Conservation (phyloP, 2,113 vertebrate species). For the Oriolus oriolus region DNA sequence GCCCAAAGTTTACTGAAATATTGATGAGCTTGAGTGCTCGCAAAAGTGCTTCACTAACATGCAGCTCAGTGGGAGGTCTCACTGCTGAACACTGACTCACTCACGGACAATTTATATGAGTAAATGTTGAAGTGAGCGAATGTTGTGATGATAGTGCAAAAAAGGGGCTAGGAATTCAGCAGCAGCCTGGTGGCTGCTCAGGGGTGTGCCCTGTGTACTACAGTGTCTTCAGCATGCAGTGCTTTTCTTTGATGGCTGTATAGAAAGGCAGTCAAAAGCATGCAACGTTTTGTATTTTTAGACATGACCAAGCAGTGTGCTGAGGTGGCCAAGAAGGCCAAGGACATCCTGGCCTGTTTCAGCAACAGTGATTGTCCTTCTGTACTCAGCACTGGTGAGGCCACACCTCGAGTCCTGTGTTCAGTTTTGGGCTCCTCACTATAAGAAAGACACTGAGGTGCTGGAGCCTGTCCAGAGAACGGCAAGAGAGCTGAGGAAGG, state of each 20-base stretch:
- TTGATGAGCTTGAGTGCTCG: not conserved
- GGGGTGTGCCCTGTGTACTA: not conserved
- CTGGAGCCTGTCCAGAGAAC: not conserved
- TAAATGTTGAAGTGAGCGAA: not conserved
- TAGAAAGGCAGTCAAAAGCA: not conserved
- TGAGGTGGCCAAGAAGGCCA: not conserved
- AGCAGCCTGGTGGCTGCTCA: not conserved
- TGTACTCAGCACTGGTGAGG: not conserved
- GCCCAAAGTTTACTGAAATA: not conserved
- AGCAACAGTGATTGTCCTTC: not conserved
- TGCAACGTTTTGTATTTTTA: not conserved
- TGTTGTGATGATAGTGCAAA: not conserved
- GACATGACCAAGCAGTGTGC: not conserved
- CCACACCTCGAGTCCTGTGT: accelerated
- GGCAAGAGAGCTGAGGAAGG: not conserved
- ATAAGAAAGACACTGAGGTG: not conserved
- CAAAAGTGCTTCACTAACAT: not conserved
- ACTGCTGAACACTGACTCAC: not conserved
- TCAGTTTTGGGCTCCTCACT: not conserved
- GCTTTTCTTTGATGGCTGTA: not conserved
- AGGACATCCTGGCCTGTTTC: no score
- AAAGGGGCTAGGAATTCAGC: not conserved
- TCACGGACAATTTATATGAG: not conserved
- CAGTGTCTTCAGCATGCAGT: not conserved
- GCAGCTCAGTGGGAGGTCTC: not conserved